Evolutionary conservation across 2,888 invertebrate genomes (phyloP), one percentile per base, ranked within the genome.

Genomic region (Gasteruption jaculator): DNA sequence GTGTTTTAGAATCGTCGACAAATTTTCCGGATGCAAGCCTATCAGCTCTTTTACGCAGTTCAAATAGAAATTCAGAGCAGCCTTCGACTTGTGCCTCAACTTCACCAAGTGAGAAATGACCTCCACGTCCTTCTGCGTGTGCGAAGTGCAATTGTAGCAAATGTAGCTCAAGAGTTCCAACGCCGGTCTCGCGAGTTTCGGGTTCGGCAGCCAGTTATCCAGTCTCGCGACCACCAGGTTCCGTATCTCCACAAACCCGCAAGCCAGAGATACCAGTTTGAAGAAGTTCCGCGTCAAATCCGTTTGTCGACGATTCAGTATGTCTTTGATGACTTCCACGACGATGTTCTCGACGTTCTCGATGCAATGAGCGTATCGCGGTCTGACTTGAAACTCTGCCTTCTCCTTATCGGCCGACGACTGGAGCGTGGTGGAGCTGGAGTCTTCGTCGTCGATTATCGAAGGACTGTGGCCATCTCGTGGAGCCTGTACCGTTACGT

Each of bases 141-240:
- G 79, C 4, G 80, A 76, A 12, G 85, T 86, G 54, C 92, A 91
- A 74, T 97, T 97, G 56, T 86, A 83, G 68, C 94, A 95, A 52
- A 96, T 81, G 58, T 89, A 85, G 39, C 93, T 86, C 18, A 97
- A 73, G 38, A 97, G 71, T 71, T 96, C 96, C 68, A 94, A 93
- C 0, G 93, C 93, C 15, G 87, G 83, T 58, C 91, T 84, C 76
- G 90, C 88, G 38, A 94, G 73, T 77, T 96, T 97, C 46, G 94
- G 93, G 66, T 95, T 95, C 68, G 94, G 93, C 43, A 96, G 76
- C 95, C 95, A 96, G 56, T 86, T 81, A 68, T 96, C 96, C 14
- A 96, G 76, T 1, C 89, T 82, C 1, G 85, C 81, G 1, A 86
- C 84, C 0, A 87, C 84, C 38, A 86, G 80, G 58, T 85, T 79